Base-by-base conservation (phyloP, 2,888 invertebrate species). In the Cosmopolites sordidus region DNA sequence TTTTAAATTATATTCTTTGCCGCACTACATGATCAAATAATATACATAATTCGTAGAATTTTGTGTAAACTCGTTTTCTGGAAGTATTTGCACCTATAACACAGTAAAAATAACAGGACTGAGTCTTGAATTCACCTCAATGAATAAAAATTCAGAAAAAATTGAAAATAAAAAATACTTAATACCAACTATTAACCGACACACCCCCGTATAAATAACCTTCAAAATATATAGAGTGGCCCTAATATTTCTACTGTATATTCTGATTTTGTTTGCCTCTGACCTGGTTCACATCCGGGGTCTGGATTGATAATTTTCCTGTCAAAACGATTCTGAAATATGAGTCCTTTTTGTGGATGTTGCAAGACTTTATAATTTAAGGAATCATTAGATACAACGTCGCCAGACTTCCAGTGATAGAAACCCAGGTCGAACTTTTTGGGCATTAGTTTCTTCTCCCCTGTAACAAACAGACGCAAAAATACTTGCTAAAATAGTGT, bases 261-360 rank as follows among this genome's bases (percentile, higher is more conserved):
- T n/a, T n/a, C n/a, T n/a, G n/a, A n/a, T n/a, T n/a, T n/a, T n/a
- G n/a, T n/a, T n/a, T n/a, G n/a, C n/a, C n/a, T n/a, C 22, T 22
- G 22, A 51, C 55, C 55, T 0, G 85, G 84, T 0, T 77, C 71
- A 22, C 74, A 73, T 1, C 70, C 68, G 0, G 89, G 87, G 67
- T 90, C 85, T 0, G 88, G 84, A 63, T 80, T 83, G 43, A 92
- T 79, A 37, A 84, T 79, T 72, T 88, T 88, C 62, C 87, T 80
- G 68, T 92, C 92, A 59, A 86, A 83, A 47, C 84, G 81, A 68
- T 89, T 89, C 76, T 88, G 87, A 65, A 92, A 92, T 29, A 87
- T 72, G 17, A 92, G 69, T 0, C 91, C 90, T 54, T 77, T 78
- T 4, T 80, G 79, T n/a, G 84, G 82, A 67, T 90, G 86, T 66